Evolutionary conservation across 2,888 invertebrate species (phyloP).

Genomic region (Raillietiella orientalis): DNA sequence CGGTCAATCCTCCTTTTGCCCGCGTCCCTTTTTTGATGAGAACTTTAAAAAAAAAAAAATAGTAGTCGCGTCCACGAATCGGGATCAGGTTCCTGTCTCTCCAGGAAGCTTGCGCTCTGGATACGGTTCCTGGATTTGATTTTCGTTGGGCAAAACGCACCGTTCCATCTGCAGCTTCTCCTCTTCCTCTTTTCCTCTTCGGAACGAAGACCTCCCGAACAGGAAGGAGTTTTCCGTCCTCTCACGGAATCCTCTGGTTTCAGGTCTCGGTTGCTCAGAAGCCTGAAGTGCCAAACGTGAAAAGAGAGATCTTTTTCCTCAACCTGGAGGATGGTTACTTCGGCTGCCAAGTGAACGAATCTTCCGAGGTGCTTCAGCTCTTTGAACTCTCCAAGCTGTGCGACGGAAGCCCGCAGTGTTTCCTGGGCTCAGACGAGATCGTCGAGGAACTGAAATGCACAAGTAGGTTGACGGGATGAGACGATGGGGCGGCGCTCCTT

Average conservation of each 20-base stretch:
- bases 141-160: no score
- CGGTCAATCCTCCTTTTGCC: no score
- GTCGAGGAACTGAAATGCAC: constrained; percentile 68
- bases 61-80: no score
- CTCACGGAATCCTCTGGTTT: constrained; percentile 3
- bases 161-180: no score
- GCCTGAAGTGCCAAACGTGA: constrained; percentile 7
- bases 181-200: no score
- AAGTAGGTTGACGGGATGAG: constrained; percentile 26
- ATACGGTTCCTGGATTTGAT: no score
- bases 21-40: no score
- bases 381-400: constrained; percentile 80
- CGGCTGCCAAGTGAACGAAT: constrained; percentile 88
- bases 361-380: constrained; percentile 71
- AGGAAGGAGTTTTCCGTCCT: no score
- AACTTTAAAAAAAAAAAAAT: no score
- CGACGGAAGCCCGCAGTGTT: constrained; percentile 66
- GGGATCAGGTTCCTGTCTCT: no score
- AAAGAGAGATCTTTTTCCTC: constrained; percentile 69
- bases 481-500: not conserved
- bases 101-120: no score
- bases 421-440: constrained; percentile 66
- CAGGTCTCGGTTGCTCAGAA: constrained; percentile 8
- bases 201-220: no score
- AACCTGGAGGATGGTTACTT: constrained; percentile 91